Percentiles rank a stretch among this genome's conserved stretches.
These are phyloP conservation scores for Scaptomyza polygonia DNA, from an alignment of 2,888 invertebrate genomes.

Conservation along the genomic window DNA sequence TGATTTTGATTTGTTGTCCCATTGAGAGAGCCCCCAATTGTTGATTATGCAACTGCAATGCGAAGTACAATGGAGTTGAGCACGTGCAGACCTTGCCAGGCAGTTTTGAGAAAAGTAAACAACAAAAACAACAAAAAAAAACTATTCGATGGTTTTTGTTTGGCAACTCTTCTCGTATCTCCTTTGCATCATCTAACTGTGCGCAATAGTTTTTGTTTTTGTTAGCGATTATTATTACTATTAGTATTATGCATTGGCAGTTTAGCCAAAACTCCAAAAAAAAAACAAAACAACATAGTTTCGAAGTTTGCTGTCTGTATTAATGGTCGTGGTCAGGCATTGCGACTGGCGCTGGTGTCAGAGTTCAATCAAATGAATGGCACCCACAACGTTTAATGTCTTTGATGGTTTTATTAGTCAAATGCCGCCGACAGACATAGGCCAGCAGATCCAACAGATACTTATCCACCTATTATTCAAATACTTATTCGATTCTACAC, in stretches of 20 bases:
- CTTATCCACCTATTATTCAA: constrained; percentile 25
- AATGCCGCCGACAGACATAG: constrained; percentile 69
- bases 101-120: constrained; percentile 5
- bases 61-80: constrained; percentile 55
- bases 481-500: constrained; percentile 38
- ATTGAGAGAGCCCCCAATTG: constrained; percentile 56
- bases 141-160: constrained; percentile 24
- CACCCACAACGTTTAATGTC: constrained; percentile 78
- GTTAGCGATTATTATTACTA: constrained; percentile 71
- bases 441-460: constrained; percentile 43
- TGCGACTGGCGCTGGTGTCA: constrained; percentile 54
- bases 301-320: constrained; percentile 32
- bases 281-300: constrained; percentile 8
- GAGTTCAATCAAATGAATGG: constrained; percentile 79
- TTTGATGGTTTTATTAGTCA: constrained; percentile 78
- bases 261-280: constrained; percentile 10
- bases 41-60: constrained; percentile 63
- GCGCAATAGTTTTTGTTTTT: constrained; percentile 37
- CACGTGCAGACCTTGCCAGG: constrained; percentile 73
- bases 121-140: constrained; percentile 4
- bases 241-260: constrained; percentile 37
- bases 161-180: constrained; percentile 65
- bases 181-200: constrained; percentile 69
- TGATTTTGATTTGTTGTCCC: constrained; percentile 68
- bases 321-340: constrained; percentile 54